Percentiles rank a stretch among this genome's conserved stretches.
These are phyloP conservation scores for Microctonus brassicae DNA, from an alignment of 2,888 invertebrate genomes.

Conservation along the genomic window DNA sequence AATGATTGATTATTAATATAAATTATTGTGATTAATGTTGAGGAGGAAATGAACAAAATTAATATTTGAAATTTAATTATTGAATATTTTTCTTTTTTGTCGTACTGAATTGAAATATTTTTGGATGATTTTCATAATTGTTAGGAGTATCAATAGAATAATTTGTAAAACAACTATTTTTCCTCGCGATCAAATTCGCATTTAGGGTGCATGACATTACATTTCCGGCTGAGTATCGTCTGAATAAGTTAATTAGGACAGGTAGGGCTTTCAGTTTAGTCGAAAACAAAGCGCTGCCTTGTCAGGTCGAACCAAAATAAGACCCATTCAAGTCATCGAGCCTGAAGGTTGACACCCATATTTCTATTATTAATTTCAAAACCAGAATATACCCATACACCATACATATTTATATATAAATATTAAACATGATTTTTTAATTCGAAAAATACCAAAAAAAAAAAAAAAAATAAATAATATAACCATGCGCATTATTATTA, in stretches of 20 bases:
- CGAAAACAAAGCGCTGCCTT: slow-evolving; percentile 61
- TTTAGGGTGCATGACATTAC: slow-evolving; percentile 55
- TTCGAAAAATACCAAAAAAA: too few species aligned
- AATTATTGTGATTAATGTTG: too few species aligned
- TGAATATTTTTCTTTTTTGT: too few species aligned
- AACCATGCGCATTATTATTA: too few species aligned
- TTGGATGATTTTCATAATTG: background rate
- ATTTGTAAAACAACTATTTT: background rate
- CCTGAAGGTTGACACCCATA: slow-evolving; percentile 50
- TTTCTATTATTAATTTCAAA: slow-evolving; percentile 44
- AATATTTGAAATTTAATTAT: too few species aligned
- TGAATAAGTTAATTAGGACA: slow-evolving; percentile 69
- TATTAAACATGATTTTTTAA: too few species aligned
- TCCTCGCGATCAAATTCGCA: background rate
- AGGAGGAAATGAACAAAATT: too few species aligned
- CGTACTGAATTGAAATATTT: too few species aligned
- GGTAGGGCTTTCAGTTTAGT: slow-evolving; percentile 61
- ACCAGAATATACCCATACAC: slow-evolving; percentile 5
- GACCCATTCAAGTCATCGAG: slow-evolving; percentile 56
- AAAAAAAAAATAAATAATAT: too few species aligned
- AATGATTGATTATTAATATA: too few species aligned
- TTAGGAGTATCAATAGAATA: background rate
- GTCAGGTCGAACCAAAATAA: slow-evolving; percentile 67
- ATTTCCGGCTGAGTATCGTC: slow-evolving; percentile 61
- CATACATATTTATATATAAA: too few species aligned